Base-by-base conservation (phyloP, 2,888 invertebrate species). In the Noctua comes region DNA sequence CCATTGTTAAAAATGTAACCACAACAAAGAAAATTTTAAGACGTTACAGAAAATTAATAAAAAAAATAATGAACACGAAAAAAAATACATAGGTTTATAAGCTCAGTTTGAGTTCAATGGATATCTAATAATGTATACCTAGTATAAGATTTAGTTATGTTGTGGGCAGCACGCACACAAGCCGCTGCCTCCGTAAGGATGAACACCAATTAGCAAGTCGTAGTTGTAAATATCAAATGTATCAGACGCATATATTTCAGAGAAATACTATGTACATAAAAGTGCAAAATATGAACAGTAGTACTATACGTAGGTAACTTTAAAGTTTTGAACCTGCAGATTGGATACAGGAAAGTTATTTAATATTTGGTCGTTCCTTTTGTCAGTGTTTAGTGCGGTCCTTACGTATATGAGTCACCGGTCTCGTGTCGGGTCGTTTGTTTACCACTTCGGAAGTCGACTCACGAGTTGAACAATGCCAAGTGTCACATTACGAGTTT, bases 131-230 rank as follows among this genome's bases (percentile, higher is more conserved):
- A n/a, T n/a, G n/a, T n/a, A n/a, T 68, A 75, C 27, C 13, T 64
- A 84, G 74, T 2, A 10, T 86, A 86, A 79, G 84, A 31, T 66
- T 83, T 40, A 40, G 27, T 70, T 75, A 43, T 62, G 7, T 79
- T 73, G 51, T 43, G 31, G 78, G 72, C 79, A 83, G 79, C 70
- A 69, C 4, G 72, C 64, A 48, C 31, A 16, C 18, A 51, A 71
- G 70, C 72, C 71, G 85, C 86, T 82, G 81, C 73, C 65, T 24
- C 1, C 81, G 80, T 80, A 72, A 87, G 85, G 68, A 11, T 0
- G 1, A 79, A 88, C 89, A 88, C 89, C 88, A 88, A 88, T 21
- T 85, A 74, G 3, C n/a, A 40, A 48, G 40, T 87, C 68, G 18
- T 65, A 75, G 54, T 46, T 85, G 87, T 87, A 84, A 64, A 82